A percentile compares a stretch with the other conserved stretches of the same genome.
Conservation (phyloP, 2,797 vertebrate genomes). For the Malacoraja senta region DNA sequence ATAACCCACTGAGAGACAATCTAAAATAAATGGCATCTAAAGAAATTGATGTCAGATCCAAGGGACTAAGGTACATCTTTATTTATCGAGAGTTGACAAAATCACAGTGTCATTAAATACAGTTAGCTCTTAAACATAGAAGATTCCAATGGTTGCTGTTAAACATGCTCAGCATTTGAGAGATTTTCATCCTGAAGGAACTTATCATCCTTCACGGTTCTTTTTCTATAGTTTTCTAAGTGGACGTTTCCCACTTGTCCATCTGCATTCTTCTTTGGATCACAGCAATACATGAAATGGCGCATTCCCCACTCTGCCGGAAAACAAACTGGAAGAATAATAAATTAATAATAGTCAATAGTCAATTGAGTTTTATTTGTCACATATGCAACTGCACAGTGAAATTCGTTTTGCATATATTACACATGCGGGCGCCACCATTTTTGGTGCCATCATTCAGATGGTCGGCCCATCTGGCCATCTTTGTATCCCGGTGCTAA, state of each 20-base stretch:
- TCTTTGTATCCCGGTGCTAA: background rate
- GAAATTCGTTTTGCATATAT: too few relatives aligned
- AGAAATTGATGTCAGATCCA: background rate
- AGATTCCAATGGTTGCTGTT: background rate
- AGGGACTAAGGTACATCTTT: background rate
- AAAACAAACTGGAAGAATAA: background rate
- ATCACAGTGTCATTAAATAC: background rate
- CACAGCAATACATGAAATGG: background rate
- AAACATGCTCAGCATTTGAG: background rate
- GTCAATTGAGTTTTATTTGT: too few relatives aligned
- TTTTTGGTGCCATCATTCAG: too few relatives aligned
- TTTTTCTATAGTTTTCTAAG: background rate
- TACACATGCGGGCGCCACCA: too few relatives aligned
- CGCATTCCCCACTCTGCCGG: background rate
- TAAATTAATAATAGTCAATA: background rate
- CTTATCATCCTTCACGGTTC: background rate
- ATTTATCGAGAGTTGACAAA: background rate
- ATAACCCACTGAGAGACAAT: background rate
- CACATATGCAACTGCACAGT: too few relatives aligned
- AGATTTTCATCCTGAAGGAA: background rate
- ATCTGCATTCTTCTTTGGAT: background rate
- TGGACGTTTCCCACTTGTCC: background rate
- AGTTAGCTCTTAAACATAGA: background rate
- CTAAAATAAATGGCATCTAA: background rate
- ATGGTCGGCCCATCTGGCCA: too few relatives aligned